Percentiles rank a stretch among this genome's conserved stretches.
These are phyloP conservation scores for Lutjanus campechanus DNA, from an alignment of 2,797 vertebrate species.

Conservation along the genomic window DNA sequence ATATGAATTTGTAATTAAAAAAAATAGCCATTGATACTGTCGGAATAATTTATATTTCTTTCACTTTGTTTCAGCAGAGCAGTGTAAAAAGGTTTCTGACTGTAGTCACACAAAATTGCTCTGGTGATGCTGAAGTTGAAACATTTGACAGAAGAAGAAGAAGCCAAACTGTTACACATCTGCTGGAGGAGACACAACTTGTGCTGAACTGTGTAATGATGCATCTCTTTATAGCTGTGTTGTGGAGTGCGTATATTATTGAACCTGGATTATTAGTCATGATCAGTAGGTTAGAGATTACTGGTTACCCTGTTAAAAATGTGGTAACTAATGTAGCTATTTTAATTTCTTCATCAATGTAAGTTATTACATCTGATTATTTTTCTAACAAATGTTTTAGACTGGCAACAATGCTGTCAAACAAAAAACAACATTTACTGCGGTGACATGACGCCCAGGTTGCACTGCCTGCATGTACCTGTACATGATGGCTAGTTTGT, in stretches of 20 bases:
- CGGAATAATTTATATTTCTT: background rate
- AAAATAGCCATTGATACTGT: background rate
- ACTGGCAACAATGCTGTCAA: too few species aligned
- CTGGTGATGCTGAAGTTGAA: slow-evolving; percentile 2
- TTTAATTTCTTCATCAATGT: too few species aligned
- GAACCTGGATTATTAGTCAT: too few species aligned
- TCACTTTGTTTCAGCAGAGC: slow-evolving; percentile 5
- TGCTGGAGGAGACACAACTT: background rate
- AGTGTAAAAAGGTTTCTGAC: background rate
- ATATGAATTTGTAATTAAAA: background rate
- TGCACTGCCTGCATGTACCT: too few species aligned
- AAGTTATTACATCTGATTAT: too few species aligned
- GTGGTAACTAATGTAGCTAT: too few species aligned
- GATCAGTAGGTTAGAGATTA: too few species aligned
- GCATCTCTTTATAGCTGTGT: background rate
- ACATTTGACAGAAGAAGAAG: slow-evolving; percentile 22
- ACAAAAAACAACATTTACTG: too few species aligned
- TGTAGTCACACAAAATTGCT: background rate
- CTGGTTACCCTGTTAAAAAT: too few species aligned
- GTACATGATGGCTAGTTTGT: too few species aligned
- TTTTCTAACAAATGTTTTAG: too few species aligned
- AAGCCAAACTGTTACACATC: slow-evolving; percentile 14
- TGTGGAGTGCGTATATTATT: background rate
- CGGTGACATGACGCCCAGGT: too few species aligned
- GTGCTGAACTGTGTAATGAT: slow-evolving; percentile 19